These are phyloP conservation scores for Cerastis rubricosa DNA, from an alignment of 2,888 invertebrate genomes.

Conservation along the genomic window DNA sequence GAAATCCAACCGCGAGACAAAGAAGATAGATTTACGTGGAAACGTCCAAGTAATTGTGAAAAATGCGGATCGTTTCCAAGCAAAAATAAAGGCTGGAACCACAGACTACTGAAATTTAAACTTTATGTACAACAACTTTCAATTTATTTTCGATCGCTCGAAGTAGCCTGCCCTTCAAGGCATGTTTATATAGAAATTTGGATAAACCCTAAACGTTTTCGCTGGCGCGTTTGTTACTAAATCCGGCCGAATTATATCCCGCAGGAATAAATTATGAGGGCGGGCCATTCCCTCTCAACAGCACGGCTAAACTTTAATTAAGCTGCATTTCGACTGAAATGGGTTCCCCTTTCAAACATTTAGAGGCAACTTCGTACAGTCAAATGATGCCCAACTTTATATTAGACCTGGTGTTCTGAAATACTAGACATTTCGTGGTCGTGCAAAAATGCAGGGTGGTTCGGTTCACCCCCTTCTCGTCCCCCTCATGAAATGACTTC, in stretches of 20 bases:
- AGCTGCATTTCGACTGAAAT: constrained; percentile 86
- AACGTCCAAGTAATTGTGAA: constrained; percentile 90
- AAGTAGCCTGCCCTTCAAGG: constrained; percentile 44
- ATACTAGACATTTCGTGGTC: constrained; percentile 71
- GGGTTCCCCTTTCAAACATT: constrained; percentile 85
- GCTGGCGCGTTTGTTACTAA: constrained; percentile 83
- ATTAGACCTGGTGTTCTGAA: constrained; percentile 63
- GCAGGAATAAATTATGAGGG: constrained; percentile 87
- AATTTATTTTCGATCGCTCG: constrained; percentile 59
- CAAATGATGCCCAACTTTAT: constrained; percentile 76
- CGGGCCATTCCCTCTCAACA: constrained; percentile 83
- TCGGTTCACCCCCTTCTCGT: constrained; percentile 26
- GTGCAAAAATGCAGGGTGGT: constrained; percentile 74
- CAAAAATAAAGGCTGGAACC: constrained; percentile 80
- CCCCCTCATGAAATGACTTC: constrained; percentile 75
- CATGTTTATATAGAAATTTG: constrained; percentile 71
- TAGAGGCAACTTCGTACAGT: constrained; percentile 75
- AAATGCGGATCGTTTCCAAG: constrained; percentile 84
- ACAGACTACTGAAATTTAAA: constrained; percentile 59
- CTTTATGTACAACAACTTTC: constrained; percentile 56
- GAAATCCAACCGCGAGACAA: constrained; percentile 85
- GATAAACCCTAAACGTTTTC: constrained; percentile 80
- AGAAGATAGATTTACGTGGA: constrained; percentile 88
- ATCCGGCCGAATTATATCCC: constrained; percentile 86
- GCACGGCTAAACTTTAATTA: constrained; percentile 87